Base-by-base conservation (phyloP, 1,140 invertebrate genomes). In the Spodoptera litura region DNA sequence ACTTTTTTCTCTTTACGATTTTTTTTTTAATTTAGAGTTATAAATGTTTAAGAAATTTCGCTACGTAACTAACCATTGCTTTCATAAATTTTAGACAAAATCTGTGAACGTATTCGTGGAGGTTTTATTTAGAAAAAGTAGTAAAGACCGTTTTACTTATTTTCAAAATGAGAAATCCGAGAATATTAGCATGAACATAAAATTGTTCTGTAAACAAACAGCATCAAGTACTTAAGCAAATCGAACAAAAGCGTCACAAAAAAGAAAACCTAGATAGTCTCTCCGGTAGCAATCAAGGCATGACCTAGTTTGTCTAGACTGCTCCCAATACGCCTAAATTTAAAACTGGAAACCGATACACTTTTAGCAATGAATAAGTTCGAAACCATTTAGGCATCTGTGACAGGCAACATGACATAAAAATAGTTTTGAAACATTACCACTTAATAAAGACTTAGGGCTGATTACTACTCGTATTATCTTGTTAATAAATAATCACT, bases 281-380 rank as follows among this genome's bases (percentile, higher is more conserved):
- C 56, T 78, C 77, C 20, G 38, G 35, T 70, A 61, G 70, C 68
- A 81, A 73, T 59, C 58, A 68, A 74, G 20, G n/a, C 13, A 11
- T 68, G 75, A 58, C 75, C 79, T 38, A 73, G 74, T 78, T 80
- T 81, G 49, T 78, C 66, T 77, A 68, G 68, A 74, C 75, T 66
- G 70, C 35, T 25, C 62, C 56, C 20, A 78, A 81, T 76, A 68
- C 51, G 52, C 53, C 53, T 78, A 59, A 78, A 81, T 81, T 81
- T 81, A 71, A 58, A 76, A 44, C 52, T 38, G 73, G 56, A 71
- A 62, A 62, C 35, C 9, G 35, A 75, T 66, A 53, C 52, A 61
- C 31, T 56, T 76, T 66, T 56, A 38, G 51, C 27, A 15, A 75
- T 62, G 71, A 75, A 75, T 53, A 62, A 11, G 53, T 31, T 62